Conservation (phyloP, 2,888 invertebrate species). For the Ditula angustiorana region DNA sequence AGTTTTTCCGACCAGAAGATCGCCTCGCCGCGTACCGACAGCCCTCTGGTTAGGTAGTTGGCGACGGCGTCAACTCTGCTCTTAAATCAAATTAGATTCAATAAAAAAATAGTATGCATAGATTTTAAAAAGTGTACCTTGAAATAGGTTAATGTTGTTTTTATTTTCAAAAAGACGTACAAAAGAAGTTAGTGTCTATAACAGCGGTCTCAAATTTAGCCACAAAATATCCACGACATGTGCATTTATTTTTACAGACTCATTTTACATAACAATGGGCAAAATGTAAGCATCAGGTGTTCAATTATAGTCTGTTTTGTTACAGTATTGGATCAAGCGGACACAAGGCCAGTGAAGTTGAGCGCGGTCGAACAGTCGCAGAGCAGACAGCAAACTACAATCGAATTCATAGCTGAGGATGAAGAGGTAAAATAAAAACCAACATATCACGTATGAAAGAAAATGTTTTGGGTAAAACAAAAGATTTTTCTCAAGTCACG, state of each 20-base stretch:
- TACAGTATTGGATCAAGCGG: constrained; percentile 78
- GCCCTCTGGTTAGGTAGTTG: too few relatives aligned
- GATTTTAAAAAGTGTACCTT: too few relatives aligned
- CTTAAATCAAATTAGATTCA: too few relatives aligned
- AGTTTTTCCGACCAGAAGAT: too few relatives aligned
- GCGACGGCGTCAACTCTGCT: too few relatives aligned
- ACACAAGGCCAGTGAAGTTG: constrained; percentile 64
- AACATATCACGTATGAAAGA: constrained; percentile 4
- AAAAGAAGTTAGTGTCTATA: too few relatives aligned
- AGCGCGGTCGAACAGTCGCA: constrained; percentile 67
- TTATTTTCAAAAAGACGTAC: too few relatives aligned
- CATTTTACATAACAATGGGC: neutral
- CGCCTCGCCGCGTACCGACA: too few relatives aligned
- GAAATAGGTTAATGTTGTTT: too few relatives aligned
- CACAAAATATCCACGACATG: neutral
- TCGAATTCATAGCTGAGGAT: constrained; percentile 75
- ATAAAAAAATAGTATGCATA: too few relatives aligned
- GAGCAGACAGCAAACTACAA: constrained; percentile 65
- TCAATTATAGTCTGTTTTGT: constrained; percentile 54
- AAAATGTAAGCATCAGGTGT: neutral
- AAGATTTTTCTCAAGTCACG: constrained; percentile 10
- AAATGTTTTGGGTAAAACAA: constrained; percentile 7
- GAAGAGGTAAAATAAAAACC: constrained; percentile 65
- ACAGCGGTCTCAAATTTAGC: neutral
- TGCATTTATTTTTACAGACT: neutral